phyloP scores from a whole-genome alignment of 2,113 vertebrate species.

The Oreochromis aureus region DNA sequence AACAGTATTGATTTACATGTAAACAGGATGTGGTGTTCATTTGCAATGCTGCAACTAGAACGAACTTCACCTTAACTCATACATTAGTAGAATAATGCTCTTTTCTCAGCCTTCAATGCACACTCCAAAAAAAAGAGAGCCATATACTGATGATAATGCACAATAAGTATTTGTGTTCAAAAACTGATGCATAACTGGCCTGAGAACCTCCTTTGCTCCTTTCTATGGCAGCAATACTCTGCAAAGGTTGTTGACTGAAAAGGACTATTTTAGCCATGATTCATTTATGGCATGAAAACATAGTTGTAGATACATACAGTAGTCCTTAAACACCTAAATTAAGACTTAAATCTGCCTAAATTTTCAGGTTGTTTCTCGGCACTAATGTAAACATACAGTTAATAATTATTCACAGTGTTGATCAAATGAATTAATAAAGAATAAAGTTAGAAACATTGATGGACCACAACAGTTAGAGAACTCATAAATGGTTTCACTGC shows the following conservation, averaged over 20 bases:
- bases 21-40: slow-evolving; percentile 40
- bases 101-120: not conserved
- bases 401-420: not conserved
- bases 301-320: not conserved
- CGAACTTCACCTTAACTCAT: slow-evolving; percentile 45
- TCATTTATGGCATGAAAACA: not conserved
- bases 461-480: not conserved
- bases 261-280: not conserved
- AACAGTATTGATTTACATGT: slow-evolving; percentile 49
- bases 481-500: not conserved
- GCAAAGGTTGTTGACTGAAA: not conserved
- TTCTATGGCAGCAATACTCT: not conserved
- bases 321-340: accelerated
- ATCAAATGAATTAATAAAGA: not conserved
- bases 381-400: not conserved
- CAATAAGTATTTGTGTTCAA: not conserved
- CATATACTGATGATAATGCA: not conserved
- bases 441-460: not conserved
- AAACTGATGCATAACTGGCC: not conserved
- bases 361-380: not conserved
- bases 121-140: not conserved
- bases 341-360: not conserved
- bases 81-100: slow-evolving; percentile 36
- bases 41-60: slow-evolving; percentile 29
- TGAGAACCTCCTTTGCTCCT: accelerated